phyloP scores from a whole-genome alignment of 2,797 vertebrate species.

The Phoeniculus purpureus region DNA sequence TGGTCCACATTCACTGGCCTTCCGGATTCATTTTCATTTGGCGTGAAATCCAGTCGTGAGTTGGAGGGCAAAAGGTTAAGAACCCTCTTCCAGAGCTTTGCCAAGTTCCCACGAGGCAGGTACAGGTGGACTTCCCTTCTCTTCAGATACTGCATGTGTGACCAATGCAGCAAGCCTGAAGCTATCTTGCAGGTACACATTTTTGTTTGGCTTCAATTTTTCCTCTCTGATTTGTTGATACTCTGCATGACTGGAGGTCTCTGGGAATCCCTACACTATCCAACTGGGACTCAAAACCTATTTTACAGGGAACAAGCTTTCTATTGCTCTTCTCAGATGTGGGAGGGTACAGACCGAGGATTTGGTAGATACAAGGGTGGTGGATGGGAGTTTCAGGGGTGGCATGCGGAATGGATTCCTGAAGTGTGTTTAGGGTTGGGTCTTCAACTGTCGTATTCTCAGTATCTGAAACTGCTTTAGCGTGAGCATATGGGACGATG shows the following conservation, averaged over 20 bases:
- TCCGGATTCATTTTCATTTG: slow-evolving; percentile 16
- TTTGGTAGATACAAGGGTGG: slow-evolving; percentile 46
- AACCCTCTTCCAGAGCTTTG: not conserved
- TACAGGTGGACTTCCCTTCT: slow-evolving; percentile 3
- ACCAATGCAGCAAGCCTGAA: slow-evolving; percentile 28
- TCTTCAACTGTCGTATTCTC: slow-evolving; percentile 57
- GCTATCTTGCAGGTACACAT: slow-evolving; percentile 36
- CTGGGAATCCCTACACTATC: not conserved
- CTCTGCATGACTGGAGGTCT: slow-evolving; percentile 38
- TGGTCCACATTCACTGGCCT: not conserved
- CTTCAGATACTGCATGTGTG: slow-evolving; percentile 39
- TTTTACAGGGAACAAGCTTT: not conserved
- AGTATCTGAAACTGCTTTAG: slow-evolving; percentile 70
- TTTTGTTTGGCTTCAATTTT: slow-evolving; percentile 46
- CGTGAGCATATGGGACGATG: not conserved
- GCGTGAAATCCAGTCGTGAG: not conserved
- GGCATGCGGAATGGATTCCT: not conserved
- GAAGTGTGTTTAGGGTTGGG: slow-evolving; percentile 53
- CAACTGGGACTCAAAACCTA: slow-evolving; percentile 9
- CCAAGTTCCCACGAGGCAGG: not conserved
- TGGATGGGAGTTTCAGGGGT: slow-evolving; percentile 17
- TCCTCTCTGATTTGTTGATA: slow-evolving; percentile 41
- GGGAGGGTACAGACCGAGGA: slow-evolving; percentile 36
- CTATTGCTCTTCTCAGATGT: not conserved
- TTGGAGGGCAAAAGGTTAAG: slow-evolving; percentile 22